These are phyloP conservation scores for Drosophila nr. medialis DNA, from an alignment of 2,888 invertebrate genomes.

Conservation along the genomic window DNA sequence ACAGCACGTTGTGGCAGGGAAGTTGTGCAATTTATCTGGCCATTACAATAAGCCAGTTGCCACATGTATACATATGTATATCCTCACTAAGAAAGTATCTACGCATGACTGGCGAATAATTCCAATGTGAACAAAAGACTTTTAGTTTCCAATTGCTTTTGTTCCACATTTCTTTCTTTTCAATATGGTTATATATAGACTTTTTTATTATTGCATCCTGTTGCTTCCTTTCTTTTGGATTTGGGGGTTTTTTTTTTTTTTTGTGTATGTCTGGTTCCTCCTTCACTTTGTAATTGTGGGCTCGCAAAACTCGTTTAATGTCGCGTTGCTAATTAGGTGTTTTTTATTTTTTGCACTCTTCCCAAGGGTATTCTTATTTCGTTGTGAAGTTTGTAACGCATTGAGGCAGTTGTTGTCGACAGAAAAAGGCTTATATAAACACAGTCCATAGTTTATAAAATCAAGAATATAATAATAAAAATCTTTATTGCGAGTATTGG, in stretches of 20 bases:
- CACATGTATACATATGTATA: neutral
- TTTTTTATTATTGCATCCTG: constrained; percentile 45
- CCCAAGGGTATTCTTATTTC: neutral
- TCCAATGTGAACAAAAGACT: constrained; percentile 51
- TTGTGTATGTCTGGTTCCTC: constrained; percentile 17
- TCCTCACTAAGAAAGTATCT: constrained; percentile 44
- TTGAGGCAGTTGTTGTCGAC: neutral
- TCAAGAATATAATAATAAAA: neutral
- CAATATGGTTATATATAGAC: neutral
- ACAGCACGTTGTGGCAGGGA: constrained; percentile 47
- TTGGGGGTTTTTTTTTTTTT: constrained; percentile 19
- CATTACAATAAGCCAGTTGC: constrained; percentile 10
- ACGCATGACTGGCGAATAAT: constrained; percentile 54
- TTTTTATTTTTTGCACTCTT: constrained; percentile 12
- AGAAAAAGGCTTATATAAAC: neutral
- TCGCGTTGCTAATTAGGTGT: constrained; percentile 43
- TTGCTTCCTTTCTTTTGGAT: constrained; percentile 47
- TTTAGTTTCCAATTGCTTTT: constrained; percentile 64
- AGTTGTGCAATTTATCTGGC: constrained; percentile 64
- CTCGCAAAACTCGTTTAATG: constrained; percentile 51
- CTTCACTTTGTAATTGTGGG: constrained; percentile 35
- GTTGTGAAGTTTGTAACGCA: neutral
- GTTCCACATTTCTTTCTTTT: constrained; percentile 47
- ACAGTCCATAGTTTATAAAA: neutral
- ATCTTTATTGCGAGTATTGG: neutral